These are phyloP conservation scores for Dascyllus trimaculatus DNA, from an alignment of 2,113 vertebrate species.

Conservation along the genomic window DNA sequence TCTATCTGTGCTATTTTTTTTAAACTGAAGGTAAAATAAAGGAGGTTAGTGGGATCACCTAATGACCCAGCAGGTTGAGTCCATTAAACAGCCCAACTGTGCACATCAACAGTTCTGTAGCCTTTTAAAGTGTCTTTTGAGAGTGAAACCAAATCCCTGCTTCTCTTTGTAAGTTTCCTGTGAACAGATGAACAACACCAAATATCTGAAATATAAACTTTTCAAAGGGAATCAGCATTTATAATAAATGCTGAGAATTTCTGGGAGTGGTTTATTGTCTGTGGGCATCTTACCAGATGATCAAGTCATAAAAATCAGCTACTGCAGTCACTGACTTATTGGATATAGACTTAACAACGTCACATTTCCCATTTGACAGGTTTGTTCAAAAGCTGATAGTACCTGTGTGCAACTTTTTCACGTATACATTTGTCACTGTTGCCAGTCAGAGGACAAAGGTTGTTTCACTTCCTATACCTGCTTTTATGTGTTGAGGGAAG, in stretches of 20 bases:
- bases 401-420: neutral
- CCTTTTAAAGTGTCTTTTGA: neutral
- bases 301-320: neutral
- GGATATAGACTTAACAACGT: neutral
- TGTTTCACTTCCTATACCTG: constrained; percentile 17
- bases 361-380: neutral
- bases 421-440: neutral
- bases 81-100: neutral
- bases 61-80: neutral
- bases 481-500: neutral
- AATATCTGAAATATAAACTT: neutral
- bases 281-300: neutral
- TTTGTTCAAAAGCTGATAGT: constrained; percentile 15
- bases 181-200: constrained; percentile 13
- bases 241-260: neutral
- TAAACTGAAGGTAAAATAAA: too few relatives aligned
- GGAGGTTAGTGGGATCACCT: constrained; percentile 1
- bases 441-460: constrained; percentile 51
- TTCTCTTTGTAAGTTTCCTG: neutral
- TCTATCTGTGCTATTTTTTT: too few relatives aligned
- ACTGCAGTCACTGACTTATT: neutral
- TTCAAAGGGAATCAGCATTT: neutral
- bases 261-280: neutral
- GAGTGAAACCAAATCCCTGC: constrained; percentile 20
- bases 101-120: constrained; percentile 1